A percentile compares a stretch with the other conserved stretches of the same genome.
Evolutionary conservation across 2,113 vertebrate genomes (phyloP).

Genomic region (Lepidothrix coronata): DNA sequence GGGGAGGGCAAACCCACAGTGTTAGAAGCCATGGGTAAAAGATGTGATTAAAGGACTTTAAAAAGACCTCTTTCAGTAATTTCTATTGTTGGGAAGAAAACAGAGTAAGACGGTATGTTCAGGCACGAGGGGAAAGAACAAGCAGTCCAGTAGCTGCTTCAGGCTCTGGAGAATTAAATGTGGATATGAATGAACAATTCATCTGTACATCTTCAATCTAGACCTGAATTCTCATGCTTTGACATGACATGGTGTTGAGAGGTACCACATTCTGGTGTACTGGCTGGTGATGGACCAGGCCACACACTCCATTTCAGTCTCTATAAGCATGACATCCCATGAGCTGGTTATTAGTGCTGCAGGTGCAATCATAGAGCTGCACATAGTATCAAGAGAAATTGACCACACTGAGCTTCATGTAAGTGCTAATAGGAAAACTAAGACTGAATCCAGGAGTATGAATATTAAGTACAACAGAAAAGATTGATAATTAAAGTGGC

Average conservation of each 20-base stretch:
- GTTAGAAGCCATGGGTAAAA: neutral
- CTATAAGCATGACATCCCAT: accelerated
- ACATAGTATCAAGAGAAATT: neutral
- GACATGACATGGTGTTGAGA: accelerated
- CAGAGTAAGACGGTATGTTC: neutral
- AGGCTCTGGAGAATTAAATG: neutral
- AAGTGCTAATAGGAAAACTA: neutral
- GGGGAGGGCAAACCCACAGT: too few species aligned
- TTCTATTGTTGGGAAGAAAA: neutral
- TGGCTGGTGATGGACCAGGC: neutral
- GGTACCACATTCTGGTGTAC: neutral
- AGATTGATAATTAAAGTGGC: neutral
- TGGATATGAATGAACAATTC: neutral
- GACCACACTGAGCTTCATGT: accelerated
- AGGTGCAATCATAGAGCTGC: neutral
- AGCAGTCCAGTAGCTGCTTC: neutral
- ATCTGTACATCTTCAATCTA: neutral
- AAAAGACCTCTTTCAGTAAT: neutral
- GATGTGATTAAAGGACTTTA: neutral
- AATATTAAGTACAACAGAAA: neutral
- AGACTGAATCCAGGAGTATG: neutral
- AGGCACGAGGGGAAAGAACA: neutral
- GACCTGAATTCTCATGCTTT: neutral
- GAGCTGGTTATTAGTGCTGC: neutral
- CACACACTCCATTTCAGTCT: neutral